A percentile compares a stretch with the other conserved stretches of the same genome.
These are phyloP conservation scores for Myanophis thanlyinensis DNA, from an alignment of 2,113 vertebrate species.

Conservation along the genomic window DNA sequence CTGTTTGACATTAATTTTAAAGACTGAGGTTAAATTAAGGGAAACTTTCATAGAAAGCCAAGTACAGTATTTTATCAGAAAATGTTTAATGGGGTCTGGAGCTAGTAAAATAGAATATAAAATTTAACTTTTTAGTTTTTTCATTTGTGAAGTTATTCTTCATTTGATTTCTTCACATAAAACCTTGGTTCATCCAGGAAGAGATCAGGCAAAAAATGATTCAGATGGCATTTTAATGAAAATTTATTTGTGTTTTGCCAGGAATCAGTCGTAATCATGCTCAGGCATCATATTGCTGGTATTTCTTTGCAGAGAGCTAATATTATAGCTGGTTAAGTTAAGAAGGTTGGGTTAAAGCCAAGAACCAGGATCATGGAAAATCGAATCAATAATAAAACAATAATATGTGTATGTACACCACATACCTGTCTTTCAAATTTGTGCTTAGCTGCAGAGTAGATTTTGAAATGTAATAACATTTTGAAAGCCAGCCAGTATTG, in stretches of 20 bases:
- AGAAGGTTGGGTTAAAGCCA: neutral
- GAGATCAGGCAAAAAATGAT: neutral
- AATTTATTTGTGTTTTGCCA: neutral
- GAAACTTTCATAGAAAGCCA: neutral
- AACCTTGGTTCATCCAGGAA: neutral
- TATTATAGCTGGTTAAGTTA: neutral
- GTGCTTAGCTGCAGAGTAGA: neutral
- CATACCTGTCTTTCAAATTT: neutral
- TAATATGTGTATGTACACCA: neutral
- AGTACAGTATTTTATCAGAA: neutral
- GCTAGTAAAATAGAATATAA: neutral
- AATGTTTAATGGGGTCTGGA: neutral
- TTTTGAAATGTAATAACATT: neutral
- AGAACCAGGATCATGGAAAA: neutral
- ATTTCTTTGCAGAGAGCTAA: neutral
- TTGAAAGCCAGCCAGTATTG: neutral
- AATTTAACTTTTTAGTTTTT: neutral
- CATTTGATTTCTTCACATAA: neutral
- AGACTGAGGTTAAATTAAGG: neutral
- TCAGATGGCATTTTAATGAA: neutral
- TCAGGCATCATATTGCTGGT: neutral
- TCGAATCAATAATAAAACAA: neutral
- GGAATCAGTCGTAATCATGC: neutral
- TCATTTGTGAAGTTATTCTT: neutral
- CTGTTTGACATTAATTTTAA: constrained; percentile 7